Conservation (phyloP, 2,797 vertebrate genomes). For the Cheirogaleus major region DNA sequence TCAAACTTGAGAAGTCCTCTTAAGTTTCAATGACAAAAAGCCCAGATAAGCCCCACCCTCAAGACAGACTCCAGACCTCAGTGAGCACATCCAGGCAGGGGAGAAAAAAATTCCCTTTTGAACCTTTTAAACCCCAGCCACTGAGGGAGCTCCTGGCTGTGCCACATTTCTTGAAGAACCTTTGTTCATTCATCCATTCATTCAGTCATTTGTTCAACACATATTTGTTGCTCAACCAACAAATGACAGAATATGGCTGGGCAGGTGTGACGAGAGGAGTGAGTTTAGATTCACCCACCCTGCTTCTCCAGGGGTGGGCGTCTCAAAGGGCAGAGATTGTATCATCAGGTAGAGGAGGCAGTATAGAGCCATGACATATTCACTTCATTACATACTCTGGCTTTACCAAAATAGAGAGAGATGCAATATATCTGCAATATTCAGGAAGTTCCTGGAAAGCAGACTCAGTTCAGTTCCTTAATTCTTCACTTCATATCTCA, state of each 20-base stretch:
- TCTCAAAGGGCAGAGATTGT: not conserved
- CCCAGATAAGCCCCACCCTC: too few species aligned
- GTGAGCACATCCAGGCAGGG: not conserved
- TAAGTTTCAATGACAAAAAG: not conserved
- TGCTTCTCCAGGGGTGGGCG: not conserved
- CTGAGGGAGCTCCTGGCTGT: not conserved
- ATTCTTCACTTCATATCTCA: not conserved
- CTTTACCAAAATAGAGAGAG: not conserved
- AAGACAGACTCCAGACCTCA: not conserved
- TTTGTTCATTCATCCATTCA: not conserved
- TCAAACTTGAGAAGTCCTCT: not conserved
- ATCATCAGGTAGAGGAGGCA: not conserved
- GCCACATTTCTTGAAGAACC: not conserved
- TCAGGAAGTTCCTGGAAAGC: not conserved
- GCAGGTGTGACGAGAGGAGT: too few species aligned
- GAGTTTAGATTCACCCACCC: not conserved
- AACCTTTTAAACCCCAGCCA: not conserved
- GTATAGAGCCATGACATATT: not conserved
- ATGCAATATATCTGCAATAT: not conserved
- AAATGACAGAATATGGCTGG: not conserved
- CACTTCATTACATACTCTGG: not conserved
- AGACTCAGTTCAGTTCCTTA: not conserved
- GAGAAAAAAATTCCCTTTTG: not conserved
- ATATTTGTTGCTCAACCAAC: not conserved
- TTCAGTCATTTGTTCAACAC: not conserved